These are phyloP conservation scores for Halisarca cf. caerulea DNA, from an alignment of 37 sponge, comb jelly and placozoan genomes.

Conservation along the genomic window DNA sequence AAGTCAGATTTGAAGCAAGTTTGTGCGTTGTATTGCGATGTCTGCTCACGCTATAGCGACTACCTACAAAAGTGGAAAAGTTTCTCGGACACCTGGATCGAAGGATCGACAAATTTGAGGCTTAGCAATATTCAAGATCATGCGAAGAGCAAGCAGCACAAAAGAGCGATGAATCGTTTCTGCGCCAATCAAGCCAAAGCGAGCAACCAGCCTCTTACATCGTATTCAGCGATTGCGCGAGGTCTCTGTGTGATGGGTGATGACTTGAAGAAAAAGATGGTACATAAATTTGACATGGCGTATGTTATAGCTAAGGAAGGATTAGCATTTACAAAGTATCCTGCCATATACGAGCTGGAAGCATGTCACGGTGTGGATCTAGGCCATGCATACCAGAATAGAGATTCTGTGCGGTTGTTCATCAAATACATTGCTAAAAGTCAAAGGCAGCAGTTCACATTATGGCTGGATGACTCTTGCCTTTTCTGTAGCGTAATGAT, in stretches of 20 bases:
- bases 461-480: conserved; percentile 52
- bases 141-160: conserved; percentile 56
- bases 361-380: conserved; percentile 63
- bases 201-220: not conserved
- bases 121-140: conserved; percentile 51
- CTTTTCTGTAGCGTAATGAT: not conserved
- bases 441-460: not conserved
- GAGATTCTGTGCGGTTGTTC: not conserved
- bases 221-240: conserved; percentile 43
- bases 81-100: conserved; percentile 25
- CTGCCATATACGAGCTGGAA: conserved; percentile 39
- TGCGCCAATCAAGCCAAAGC: conserved; percentile 34
- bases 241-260: conserved; percentile 27
- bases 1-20: too few relatives aligned
- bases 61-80: too few relatives aligned
- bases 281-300: conserved; percentile 43
- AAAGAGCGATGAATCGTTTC: conserved; percentile 27
- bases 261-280: not conserved
- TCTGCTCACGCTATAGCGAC: too few relatives aligned
- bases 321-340: conserved; percentile 50
- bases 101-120: conserved; percentile 25
- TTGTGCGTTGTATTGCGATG: too few relatives aligned
- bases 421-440: not conserved
- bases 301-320: conserved; percentile 36
- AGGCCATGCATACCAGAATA: conserved; percentile 46